Base-by-base conservation (phyloP, 1,140 invertebrate genomes). In the Phymorhynchus buccinoides region DNA sequence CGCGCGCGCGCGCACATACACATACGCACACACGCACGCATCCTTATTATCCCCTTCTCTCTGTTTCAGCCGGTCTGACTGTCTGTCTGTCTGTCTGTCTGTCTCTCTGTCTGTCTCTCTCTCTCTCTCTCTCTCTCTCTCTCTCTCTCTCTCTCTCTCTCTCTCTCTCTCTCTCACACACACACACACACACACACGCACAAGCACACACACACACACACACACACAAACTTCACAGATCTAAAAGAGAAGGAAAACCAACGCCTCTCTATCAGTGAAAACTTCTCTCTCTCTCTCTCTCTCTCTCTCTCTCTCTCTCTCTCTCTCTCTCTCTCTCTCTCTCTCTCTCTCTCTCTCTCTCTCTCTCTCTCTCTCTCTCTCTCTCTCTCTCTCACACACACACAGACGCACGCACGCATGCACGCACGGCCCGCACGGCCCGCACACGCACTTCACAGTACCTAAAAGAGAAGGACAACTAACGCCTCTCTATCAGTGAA, bases 351-450 rank as follows among this genome's bases (percentile, higher is more conserved):
- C 68, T 73, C 27, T 73, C 68, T 73, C 35, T 35, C 73, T 35
- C 35, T 35, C 73, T 77, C 35, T 77, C 73, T 77, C 35, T 77
- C 73, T 35, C 35, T 27, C 35, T 37, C 16, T 27, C 6, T 35
- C 73, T 16, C 32, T 77, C 35, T 77, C 73, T 77, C 73, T 77
- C 73, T 77, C 73, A 77, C 73, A 42, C 73, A 77, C 32, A 77
- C 32, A 77, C 73, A 42, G 3, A 77, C 73, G 27, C 39, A 16
- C 73, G 37, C 73, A 77, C 39, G 37, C 39, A 22, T 42, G 4
- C n/a, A 48, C 39, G 22, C 22, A 48, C n/a, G 42, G 14, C 6
- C n/a, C 41, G n/a, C 7, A 42, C n/a, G n/a, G 42, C n/a, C 9
- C n/a, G 27, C n/a, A 35, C 39, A 48, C n/a, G 30, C 22, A 71